Evolutionary conservation across 2,113 vertebrate genomes (phyloP), one percentile per base, ranked within the genome.

Genomic region (Cercopithecus mona): DNA sequence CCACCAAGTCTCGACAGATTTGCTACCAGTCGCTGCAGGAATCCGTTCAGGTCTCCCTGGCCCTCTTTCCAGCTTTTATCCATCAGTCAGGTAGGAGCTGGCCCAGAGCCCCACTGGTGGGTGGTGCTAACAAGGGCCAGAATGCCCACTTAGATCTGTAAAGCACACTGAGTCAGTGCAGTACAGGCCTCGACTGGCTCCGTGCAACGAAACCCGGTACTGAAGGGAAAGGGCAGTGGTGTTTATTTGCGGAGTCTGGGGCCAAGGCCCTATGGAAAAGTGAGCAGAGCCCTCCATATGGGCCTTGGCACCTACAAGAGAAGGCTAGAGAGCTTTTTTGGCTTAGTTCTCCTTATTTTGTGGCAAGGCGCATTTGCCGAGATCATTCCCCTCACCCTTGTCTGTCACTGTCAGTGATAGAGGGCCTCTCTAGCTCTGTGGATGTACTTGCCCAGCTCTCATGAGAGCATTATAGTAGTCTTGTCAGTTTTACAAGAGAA

Each of bases 11-110:
- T 20, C 99, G 99, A 9, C 99, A 99, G 99, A 99, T 99, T 98
- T 99, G 99, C 98, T 99, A 99, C 97, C 99, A 99, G 98, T 99
- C 99, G 1, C 98, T 99, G 94, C 99, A 99, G 98, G 99, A 99
- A 97, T 99, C 99, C 0, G 99, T 99, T 96, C 99, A 99, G 99
- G 99, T 99, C 98, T 99, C 99, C 59, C 99, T 99, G 95, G 99
- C 99, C 97, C 99, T 99, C 97, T 99, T 99, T 98, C 99, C 99
- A 87, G 98, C 99, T 97, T 99, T 99, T 98, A 99, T 99, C 98
- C 99, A 99, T 98, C 99, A 99, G 98, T 99, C 99, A 99, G 99
- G 99, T 99, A 98, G 98, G 99, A 97, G 66, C 96, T 87, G 94
- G 90, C 94, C 82, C 52, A 25, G 35, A 45, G 93, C 97, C 96